These are phyloP conservation scores for Camponotus floridanus DNA, from an alignment of 1,140 invertebrate species.

Conservation along the genomic window DNA sequence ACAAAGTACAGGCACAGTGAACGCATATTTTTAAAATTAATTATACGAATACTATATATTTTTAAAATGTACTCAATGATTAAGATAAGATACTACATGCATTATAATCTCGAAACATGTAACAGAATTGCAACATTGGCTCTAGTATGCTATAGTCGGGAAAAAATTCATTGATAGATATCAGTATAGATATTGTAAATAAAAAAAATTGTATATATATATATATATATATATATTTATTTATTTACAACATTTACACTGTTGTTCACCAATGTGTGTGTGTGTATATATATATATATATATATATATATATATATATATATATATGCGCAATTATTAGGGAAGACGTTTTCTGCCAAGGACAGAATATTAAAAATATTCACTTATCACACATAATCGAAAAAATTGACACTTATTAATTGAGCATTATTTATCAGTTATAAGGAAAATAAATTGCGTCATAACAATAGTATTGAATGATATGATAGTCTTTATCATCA, in stretches of 20 bases:
- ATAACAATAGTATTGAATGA: neutral
- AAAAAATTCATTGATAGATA: neutral
- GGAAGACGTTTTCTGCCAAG: constrained; percentile 1
- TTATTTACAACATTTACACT: no score
- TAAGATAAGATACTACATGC: neutral
- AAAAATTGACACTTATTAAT: constrained; percentile 12
- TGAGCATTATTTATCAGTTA: constrained; percentile 4
- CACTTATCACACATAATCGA: neutral
- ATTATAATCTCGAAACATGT: neutral
- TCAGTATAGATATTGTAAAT: neutral
- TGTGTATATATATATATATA: neutral
- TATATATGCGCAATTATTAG: neutral
- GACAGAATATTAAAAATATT: constrained; percentile 4
- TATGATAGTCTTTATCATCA: constrained; percentile 16
- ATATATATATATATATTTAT: neutral
- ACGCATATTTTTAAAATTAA: neutral
- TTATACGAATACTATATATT: constrained; percentile 5
- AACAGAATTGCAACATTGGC: neutral
- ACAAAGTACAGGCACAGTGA: constrained; percentile 1
- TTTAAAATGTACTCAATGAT: constrained; percentile 8
- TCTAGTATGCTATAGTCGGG: neutral
- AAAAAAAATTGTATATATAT: neutral
- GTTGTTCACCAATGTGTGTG: no score
- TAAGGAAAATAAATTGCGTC: neutral
- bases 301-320: neutral